Evolutionary conservation across 2,797 vertebrate genomes (phyloP).

Genomic region (Kryptolebias ocellatus): DNA sequence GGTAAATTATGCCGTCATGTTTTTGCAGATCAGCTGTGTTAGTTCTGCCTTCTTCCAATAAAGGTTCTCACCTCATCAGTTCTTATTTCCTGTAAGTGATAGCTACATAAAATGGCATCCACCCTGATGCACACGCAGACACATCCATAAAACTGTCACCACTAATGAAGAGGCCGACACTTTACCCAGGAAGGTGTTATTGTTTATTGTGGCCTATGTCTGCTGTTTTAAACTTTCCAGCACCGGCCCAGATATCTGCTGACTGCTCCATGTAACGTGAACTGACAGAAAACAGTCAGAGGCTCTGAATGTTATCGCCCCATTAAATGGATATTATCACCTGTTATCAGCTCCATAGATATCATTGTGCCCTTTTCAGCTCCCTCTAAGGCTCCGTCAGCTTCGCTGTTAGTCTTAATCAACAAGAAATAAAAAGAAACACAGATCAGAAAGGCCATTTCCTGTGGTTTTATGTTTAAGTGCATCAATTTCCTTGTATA

Average conservation of each 20-base stretch:
- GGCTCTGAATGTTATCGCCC: too few relatives aligned
- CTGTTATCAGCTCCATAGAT: too few relatives aligned
- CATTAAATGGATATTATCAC: too few relatives aligned
- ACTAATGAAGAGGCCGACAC: not conserved
- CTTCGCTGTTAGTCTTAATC: too few relatives aligned
- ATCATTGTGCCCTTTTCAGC: too few relatives aligned
- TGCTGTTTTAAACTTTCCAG: not conserved
- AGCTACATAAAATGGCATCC: not conserved
- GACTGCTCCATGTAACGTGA: not conserved
- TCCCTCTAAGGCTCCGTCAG: too few relatives aligned
- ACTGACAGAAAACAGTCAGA: too few relatives aligned
- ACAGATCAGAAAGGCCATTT: too few relatives aligned
- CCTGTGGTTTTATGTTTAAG: too few relatives aligned
- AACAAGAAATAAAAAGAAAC: too few relatives aligned
- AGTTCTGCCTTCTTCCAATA: not conserved
- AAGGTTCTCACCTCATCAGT: not conserved
- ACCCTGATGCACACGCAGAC: not conserved
- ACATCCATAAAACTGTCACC: slow-evolving; percentile 1
- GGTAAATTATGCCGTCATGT: not conserved
- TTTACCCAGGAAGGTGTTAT: not conserved
- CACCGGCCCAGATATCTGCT: not conserved
- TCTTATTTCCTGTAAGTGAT: not conserved
- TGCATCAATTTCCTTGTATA: too few relatives aligned
- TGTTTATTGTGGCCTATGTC: not conserved
- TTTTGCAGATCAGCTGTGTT: not conserved